Evolutionary conservation across 2,888 invertebrate genomes (phyloP), one percentile per base, ranked within the genome.

Genomic region (Ornithoptera alexandrae): DNA sequence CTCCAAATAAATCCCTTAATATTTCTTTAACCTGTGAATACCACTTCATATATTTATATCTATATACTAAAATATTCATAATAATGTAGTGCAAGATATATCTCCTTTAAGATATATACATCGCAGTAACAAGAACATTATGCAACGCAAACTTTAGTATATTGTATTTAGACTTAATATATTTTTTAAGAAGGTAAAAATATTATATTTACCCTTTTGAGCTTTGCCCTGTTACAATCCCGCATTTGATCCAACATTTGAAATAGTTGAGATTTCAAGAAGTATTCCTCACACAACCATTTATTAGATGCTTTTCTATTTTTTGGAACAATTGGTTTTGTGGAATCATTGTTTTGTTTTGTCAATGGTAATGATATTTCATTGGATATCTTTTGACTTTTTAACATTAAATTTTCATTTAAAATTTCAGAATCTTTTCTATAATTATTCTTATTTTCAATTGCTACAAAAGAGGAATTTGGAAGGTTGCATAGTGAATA

Each of bases 231-330:
- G 72, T 90, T 87, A 50, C 73, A 76, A 71, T 93, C 92, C 71
- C 90, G 82, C 65, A 93, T 86, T 75, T 87, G 82, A 74, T 92
- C 90, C 62, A 93, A 75, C 61, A 86, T 77, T 75, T 91, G 90
- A 78, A 82, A 85, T 10, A 92, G 77, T 72, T 83, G 83, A 63
- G 83, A 80, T 79, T 88, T 93, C 57, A 88, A 79, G 75, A 85
- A 91, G 74, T 90, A 91, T 72, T 90, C 88, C 75, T 93, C 93
- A 80, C 93, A 93, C 39, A 89, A 71, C 93, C 93, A 93, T 78
- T 89, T 91, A 74, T 81, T 86, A 39, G 78, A 76, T 59, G 76
- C 77, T 68, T 74, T 74, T 76, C 75, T 86, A 72, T 67, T 71
- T 74, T 78, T 79, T 62, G 74, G 70, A 50, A 57, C 78, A 30